These are phyloP conservation scores for Eristalinus aeneus DNA, from an alignment of 2,888 invertebrate species.

Conservation along the genomic window DNA sequence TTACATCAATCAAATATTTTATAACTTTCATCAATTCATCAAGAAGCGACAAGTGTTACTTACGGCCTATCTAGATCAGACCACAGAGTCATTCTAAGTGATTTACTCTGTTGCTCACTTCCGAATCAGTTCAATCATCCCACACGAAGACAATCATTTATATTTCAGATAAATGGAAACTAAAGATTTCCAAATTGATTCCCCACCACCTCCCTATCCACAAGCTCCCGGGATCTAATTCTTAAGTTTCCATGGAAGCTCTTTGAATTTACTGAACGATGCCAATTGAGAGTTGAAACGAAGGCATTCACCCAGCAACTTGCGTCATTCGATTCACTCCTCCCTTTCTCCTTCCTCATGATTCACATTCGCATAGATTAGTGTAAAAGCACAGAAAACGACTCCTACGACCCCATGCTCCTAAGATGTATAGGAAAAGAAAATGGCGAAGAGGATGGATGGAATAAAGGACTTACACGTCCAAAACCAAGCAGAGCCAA, in stretches of 20 bases:
- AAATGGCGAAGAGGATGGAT: background rate
- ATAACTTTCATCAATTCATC: too few relatives aligned
- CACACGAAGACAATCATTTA: background rate
- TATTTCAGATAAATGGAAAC: background rate
- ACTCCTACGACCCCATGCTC: constrained; percentile 31
- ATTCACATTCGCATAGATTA: constrained; percentile 51
- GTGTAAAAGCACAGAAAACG: constrained; percentile 36
- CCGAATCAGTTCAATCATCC: background rate
- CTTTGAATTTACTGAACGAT: constrained; percentile 26
- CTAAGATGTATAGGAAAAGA: constrained; percentile 21
- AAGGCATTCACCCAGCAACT: constrained; percentile 35
- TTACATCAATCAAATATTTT: too few relatives aligned
- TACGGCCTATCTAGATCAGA: background rate
- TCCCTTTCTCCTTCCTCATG: constrained; percentile 9
- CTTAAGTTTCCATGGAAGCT: background rate
- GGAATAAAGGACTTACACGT: constrained; percentile 34
- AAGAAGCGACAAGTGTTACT: too few relatives aligned
- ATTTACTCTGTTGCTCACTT: background rate
- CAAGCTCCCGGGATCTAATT: background rate
- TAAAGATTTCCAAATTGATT: constrained; percentile 6
- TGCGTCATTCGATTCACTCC: constrained; percentile 46
- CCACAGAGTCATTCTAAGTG: background rate
- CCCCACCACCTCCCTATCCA: too few relatives aligned
- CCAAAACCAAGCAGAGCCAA: constrained; percentile 51
- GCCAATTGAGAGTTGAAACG: constrained; percentile 25